Base-by-base conservation (phyloP, 2,888 invertebrate genomes). In the Drosophila austrosaltans region DNA sequence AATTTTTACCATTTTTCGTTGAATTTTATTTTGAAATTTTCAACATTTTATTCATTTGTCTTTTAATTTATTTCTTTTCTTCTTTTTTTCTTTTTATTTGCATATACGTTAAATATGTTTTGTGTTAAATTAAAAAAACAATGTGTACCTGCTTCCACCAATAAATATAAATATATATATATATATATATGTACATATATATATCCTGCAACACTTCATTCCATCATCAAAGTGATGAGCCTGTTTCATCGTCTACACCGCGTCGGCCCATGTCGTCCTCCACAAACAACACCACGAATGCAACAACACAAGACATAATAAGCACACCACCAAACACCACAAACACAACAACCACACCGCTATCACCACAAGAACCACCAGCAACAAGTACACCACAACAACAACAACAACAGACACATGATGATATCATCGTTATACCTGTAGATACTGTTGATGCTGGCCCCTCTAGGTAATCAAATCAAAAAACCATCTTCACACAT, bases 391-490 rank as follows among this genome's bases (percentile, higher is more conserved):
- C 80, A 70, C 85, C 83, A 79, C 77, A 76, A 78, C 77, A 82
- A 74, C 76, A 83, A 69, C 78, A 74, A 68, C 81, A 75, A 76
- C 79, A 39, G 36, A 81, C 73, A 75, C 81, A 68, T 72, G 86
- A 82, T 65, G 89, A 90, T 67, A 89, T 88, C 90, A 87, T 88
- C 85, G 89, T 88, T 74, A 75, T 89, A 78, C 84, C 91, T 66
- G 77, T 89, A 90, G 92, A 91, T 85, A 91, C 89, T 65, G 86
- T 89, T 82, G 91, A 92, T 83, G 88, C 87, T 68, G 77, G 75
- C 62, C 62, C 63, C 63, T 76, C 80, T 91, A 91, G 91, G 91
- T 91, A 91, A 91, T 65, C 66, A 61, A 36, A 42, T 36, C 8
- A 25, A 48, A 48, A 48, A 16, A 16, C 16, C 48, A 48, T 48